Evolutionary conservation across 2,797 vertebrate genomes (phyloP).

Genomic region (Tragelaphus eurycerus): DNA sequence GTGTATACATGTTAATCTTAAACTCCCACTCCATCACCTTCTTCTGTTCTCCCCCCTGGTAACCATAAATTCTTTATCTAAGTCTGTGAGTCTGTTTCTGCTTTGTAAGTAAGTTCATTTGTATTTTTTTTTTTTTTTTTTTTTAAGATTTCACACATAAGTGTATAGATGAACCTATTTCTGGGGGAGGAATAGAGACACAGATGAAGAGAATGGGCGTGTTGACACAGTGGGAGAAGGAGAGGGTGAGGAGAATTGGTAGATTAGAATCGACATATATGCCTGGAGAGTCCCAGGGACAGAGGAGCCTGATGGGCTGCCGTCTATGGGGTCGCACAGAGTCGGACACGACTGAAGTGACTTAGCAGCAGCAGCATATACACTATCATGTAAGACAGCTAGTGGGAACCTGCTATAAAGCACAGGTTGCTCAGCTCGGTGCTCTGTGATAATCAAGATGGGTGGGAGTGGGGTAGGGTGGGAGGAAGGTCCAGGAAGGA

Average conservation of each 20-base stretch:
- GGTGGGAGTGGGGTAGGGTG: neutral
- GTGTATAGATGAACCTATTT: neutral
- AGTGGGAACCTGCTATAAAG: neutral
- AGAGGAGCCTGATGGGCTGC: too few species aligned
- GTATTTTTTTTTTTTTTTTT: neutral
- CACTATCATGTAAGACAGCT: neutral
- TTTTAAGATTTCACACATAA: neutral
- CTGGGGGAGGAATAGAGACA: neutral
- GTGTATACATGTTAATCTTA: neutral
- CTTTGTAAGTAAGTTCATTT: neutral
- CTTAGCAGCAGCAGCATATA: neutral
- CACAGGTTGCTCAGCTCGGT: neutral
- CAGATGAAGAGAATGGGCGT: fast-evolving
- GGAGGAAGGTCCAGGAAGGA: neutral
- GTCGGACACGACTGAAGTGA: too few species aligned
- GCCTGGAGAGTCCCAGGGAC: too few species aligned
- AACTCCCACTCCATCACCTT: neutral
- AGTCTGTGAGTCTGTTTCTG: neutral
- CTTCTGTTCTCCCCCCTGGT: neutral
- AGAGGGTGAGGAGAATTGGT: neutral
- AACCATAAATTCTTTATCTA: neutral
- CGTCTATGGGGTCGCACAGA: too few species aligned
- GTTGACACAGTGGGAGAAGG: neutral
- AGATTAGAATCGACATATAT: neutral
- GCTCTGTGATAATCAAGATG: neutral